phyloP scores from a whole-genome alignment of 2,113 vertebrate species.

The Arenaria interpres region DNA sequence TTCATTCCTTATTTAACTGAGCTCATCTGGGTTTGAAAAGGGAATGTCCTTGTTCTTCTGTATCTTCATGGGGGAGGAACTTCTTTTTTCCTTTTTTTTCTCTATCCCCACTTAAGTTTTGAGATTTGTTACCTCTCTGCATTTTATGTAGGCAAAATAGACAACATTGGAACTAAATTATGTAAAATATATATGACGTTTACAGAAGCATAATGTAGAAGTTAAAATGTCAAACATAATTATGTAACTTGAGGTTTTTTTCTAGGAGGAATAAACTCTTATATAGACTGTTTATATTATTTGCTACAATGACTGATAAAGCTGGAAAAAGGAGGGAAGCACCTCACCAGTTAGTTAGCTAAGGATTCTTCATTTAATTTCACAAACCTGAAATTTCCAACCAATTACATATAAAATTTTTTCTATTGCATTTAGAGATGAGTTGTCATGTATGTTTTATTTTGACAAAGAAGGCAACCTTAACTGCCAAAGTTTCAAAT shows the following conservation, averaged over 20 bases:
- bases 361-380: neutral
- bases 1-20: neutral
- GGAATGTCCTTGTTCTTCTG: neutral
- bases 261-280: neutral
- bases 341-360: neutral
- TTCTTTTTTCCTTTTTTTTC: neutral
- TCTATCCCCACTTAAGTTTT: neutral
- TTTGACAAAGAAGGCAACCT: neutral
- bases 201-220: neutral
- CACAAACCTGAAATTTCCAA: neutral
- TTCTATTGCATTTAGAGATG: neutral
- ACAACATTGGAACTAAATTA: neutral
- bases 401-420: neutral
- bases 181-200: neutral
- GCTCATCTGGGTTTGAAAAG: neutral
- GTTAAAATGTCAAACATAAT: neutral
- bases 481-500: neutral
- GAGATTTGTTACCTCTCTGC: neutral
- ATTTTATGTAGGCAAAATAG: neutral
- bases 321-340: neutral
- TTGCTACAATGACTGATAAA: neutral
- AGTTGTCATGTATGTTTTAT: neutral
- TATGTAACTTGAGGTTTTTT: neutral
- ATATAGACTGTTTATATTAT: neutral
- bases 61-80: neutral